Evolutionary conservation across 2,888 invertebrate species (phyloP), one percentile per base, ranked within the genome.

Genomic region (Nomada ruficornis): DNA sequence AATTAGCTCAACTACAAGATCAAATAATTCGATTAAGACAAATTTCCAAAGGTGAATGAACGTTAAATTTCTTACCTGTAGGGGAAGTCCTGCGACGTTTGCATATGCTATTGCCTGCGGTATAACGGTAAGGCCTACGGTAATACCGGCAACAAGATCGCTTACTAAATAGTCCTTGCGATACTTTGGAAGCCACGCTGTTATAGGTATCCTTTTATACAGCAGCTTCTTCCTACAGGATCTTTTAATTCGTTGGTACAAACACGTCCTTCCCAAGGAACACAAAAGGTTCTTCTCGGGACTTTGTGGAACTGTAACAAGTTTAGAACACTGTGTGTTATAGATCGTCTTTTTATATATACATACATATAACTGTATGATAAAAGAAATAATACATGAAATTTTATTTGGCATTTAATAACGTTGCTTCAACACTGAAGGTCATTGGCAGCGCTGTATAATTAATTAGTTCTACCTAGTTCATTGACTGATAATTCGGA

Each of bases 141-240:
- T 96, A 68, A 96, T 91, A 90, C 98, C 98, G 59, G 98, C 98
- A 59, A 98, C 96, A 69, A 97, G 91, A 93, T 98, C 98, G 29
- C 96, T 96, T 44, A 97, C 95, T 11, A 97, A 95, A 87, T 95
- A 96, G 64, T 95, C 94, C 54, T 95, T 92, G 63, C 95, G 95
- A 94, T 97, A 97, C 71, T 95, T 94, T 13, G 96, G 97, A 85
- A 97, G 93, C 97, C 97, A 97, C 77, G 94, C 93, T 59, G 96
- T 91, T 84, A 97, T 96, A 63, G 97, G 97, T 87, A 97, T 91
- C 76, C 96, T 93, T 80, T 96, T 95, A 87, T 95, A 94, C 36
- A 96, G 92, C 3, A 95, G 94, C 93, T 96, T 96, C 89, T 94
- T 95, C 78, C 95, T 95, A 92, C 95, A 96, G 86, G 95, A 95